Evolutionary conservation across 2,888 invertebrate genomes (phyloP), one percentile per base, ranked within the genome.

Genomic region (Coleophora deauratella): DNA sequence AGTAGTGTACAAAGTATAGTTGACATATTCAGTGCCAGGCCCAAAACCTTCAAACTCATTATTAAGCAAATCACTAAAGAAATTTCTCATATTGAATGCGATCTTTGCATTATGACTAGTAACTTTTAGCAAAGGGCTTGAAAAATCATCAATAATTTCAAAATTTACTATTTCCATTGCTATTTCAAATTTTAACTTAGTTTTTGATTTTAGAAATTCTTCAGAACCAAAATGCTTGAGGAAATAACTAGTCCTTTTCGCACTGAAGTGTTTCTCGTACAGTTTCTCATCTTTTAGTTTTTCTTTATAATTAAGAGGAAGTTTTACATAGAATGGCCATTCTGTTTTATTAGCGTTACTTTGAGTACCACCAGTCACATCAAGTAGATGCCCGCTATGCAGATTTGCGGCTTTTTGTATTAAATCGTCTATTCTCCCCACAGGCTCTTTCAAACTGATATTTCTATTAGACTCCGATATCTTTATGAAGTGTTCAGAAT

Each of bases 401-500:
- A 53, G 57, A 3, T 32, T 9, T 10, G 55, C 53, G 2, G 44
- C 47, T 52, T 67, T 52, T 4, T 48, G 42, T 35, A 81, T 58
- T 13, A 62, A 43, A 33, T 65, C 53, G n/a, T 66, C 55, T n/a
- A 66, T 42, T 15, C 57, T 40, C 31, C 52, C 54, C 12, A 49
- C 46, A 2, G 54, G 33, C n/a, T 61, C 50, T 44, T 67, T 73
- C 2, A 68, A 47, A 40, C 35, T 47, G 2, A 38, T 34, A 11
- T 41, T 44, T 35, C 44, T 46, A 33, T 54, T 51, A 41, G 49
- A 46, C 8, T 49, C 52, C 33, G 49, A 43, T 14, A 49, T 53
- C 50, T 59, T 69, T 9, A 81, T 70, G 40, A 84, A 82, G 44
- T 79, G 60, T 52, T 80, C 76, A 0, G 74, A 61, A 36, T 57